Percentiles rank a stretch among this genome's conserved stretches.
phyloP scores from a whole-genome alignment of 2,113 vertebrate genomes.

The Petroica traversi region DNA sequence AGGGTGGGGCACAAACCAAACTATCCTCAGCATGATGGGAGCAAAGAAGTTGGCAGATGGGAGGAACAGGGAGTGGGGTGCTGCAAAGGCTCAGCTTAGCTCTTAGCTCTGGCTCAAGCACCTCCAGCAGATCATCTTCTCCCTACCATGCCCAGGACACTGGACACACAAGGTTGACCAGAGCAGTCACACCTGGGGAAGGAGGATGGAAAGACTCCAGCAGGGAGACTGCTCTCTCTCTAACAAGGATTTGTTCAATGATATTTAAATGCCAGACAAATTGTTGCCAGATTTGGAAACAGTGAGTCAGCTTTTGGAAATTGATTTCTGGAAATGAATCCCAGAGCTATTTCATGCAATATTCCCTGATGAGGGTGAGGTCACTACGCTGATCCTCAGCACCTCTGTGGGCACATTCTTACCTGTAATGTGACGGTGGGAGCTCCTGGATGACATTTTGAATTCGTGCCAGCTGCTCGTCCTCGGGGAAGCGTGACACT shows the following conservation, averaged over 20 bases:
- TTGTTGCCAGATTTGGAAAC: background rate
- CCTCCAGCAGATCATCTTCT: background rate
- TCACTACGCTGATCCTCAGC: background rate
- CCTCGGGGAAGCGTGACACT: conserved; percentile 80
- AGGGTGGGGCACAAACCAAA: background rate
- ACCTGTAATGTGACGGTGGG: conserved; percentile 92
- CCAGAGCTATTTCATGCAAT: background rate
- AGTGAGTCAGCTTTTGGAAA: background rate
- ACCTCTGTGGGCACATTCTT: background rate
- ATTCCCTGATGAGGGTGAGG: background rate
- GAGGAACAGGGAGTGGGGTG: background rate
- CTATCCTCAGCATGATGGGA: background rate
- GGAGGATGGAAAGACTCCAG: background rate
- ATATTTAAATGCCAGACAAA: background rate
- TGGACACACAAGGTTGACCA: background rate
- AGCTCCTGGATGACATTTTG: conserved; percentile 91
- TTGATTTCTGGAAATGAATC: background rate
- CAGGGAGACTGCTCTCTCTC: background rate
- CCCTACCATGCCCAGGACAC: background rate
- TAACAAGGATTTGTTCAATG: background rate
- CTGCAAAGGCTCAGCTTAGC: background rate
- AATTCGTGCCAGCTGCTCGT: conserved; percentile 85
- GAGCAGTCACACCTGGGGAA: background rate
- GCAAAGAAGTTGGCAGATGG: rapidly evolving
- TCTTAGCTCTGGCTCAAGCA: background rate